A percentile compares a stretch with the other conserved stretches of the same genome.
Evolutionary conservation across 1,140 invertebrate species (phyloP).

Genomic region (Drosophila tristis): DNA sequence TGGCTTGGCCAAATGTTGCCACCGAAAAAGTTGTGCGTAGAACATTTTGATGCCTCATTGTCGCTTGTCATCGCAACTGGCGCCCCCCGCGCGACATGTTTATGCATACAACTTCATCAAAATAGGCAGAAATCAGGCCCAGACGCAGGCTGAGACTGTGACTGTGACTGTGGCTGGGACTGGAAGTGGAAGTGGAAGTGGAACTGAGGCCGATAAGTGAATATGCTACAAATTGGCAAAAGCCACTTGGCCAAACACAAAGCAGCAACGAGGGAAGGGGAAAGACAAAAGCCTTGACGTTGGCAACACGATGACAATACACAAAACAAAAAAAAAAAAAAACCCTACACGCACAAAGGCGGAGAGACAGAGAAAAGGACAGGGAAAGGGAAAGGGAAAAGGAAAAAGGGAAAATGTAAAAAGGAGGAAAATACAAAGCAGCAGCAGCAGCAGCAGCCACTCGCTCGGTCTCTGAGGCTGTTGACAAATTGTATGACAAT

Average conservation of each 20-base stretch:
- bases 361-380: slow-evolving; percentile 4
- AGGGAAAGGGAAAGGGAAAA: slow-evolving; percentile 15
- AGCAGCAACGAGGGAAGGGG: slow-evolving; percentile 6
- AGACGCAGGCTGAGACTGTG: neutral
- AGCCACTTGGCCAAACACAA: slow-evolving; percentile 49
- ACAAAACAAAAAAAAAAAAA: slow-evolving; percentile 6
- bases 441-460: slow-evolving; percentile 53
- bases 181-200: slow-evolving; percentile 8
- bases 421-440: slow-evolving; percentile 37
- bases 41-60: slow-evolving; percentile 72
- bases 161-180: slow-evolving; percentile 5
- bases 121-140: slow-evolving; percentile 54
- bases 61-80: slow-evolving; percentile 79
- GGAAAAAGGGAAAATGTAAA: slow-evolving; percentile 15
- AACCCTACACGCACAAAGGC: slow-evolving; percentile 31
- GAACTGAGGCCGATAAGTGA: slow-evolving; percentile 62
- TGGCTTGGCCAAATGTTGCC: slow-evolving; percentile 58
- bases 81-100: slow-evolving; percentile 68
- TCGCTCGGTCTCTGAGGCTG: slow-evolving; percentile 52
- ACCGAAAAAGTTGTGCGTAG: slow-evolving; percentile 51
- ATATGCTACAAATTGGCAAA: slow-evolving; percentile 76
- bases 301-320: slow-evolving; percentile 50
- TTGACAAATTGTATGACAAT: slow-evolving; percentile 83
- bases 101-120: slow-evolving; percentile 83
- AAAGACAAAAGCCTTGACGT: slow-evolving; percentile 55